Percentiles rank a stretch among this genome's conserved stretches.
Evolutionary conservation across 2,113 vertebrate genomes (phyloP).

Genomic region (Solenodon paradoxus): DNA sequence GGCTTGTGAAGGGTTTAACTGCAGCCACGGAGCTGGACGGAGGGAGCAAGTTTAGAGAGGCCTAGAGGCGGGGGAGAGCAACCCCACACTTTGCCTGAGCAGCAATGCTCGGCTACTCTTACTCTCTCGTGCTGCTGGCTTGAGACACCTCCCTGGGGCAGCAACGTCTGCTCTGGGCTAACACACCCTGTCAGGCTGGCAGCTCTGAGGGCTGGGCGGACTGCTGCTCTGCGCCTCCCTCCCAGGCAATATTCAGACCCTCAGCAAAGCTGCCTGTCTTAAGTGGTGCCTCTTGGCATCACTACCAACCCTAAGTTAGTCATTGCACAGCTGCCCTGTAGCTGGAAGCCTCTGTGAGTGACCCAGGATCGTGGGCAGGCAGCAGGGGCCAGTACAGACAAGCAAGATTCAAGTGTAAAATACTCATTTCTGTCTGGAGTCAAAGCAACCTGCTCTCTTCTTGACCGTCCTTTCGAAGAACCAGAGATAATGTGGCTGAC

Average conservation of each 20-base stretch:
- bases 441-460: not conserved
- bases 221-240: not conserved
- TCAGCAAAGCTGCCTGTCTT: not conserved
- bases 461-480: not conserved
- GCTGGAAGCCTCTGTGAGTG: not conserved
- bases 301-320: constrained; percentile 16
- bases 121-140: not conserved
- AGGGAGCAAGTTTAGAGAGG: not conserved
- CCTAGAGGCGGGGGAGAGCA: not conserved
- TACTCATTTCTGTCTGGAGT: constrained; percentile 2
- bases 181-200: not conserved
- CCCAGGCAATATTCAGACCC: not conserved
- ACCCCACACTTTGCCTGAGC: not conserved
- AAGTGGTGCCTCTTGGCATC: not conserved
- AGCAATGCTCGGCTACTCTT: not conserved
- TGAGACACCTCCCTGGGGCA: not conserved
- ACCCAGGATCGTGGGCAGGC: not conserved
- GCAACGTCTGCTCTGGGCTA: not conserved
- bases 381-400: not conserved
- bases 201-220: not conserved
- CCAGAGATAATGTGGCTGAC: not conserved
- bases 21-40: not conserved
- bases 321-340: not conserved
- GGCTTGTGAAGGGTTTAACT: not conserved
- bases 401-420: constrained; percentile 32